phyloP scores from a whole-genome alignment of 2,797 vertebrate species.

The Pachyuromys duprasi region DNA sequence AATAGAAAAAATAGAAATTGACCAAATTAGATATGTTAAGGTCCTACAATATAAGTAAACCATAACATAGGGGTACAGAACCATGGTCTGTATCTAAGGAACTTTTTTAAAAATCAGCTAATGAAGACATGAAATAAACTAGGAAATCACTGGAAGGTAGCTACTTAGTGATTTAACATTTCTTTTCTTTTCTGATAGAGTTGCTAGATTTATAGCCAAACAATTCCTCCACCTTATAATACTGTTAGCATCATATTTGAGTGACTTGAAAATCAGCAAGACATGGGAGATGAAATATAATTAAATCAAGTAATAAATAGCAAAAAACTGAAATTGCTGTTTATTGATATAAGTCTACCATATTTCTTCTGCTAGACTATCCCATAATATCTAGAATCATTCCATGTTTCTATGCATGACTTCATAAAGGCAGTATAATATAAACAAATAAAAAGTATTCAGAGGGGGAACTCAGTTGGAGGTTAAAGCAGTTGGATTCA shows the following conservation, averaged over 20 bases:
- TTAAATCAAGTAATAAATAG: neutral
- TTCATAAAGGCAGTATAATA: conserved; percentile 2
- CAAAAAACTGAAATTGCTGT: neutral
- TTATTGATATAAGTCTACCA: neutral
- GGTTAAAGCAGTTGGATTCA: conserved; percentile 5
- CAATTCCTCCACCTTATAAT: neutral
- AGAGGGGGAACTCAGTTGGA: neutral
- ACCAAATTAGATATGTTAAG: neutral
- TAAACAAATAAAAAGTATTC: neutral
- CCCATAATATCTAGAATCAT: neutral
- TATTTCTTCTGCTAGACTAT: neutral
- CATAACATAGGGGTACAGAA: neutral
- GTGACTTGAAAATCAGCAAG: conserved; percentile 14
- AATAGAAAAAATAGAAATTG: neutral
- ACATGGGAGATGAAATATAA: conserved; percentile 39
- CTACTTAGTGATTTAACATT: neutral
- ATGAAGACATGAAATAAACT: neutral
- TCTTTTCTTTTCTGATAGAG: neutral
- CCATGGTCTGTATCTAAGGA: neutral
- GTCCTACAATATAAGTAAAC: neutral
- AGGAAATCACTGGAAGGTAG: neutral
- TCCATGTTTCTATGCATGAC: neutral
- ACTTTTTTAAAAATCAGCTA: neutral
- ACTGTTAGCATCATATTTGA: neutral
- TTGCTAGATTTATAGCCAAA: neutral